A percentile compares a stretch with the other conserved stretches of the same genome.
These are phyloP conservation scores for Adineta ricciae DNA, from an alignment of 2,888 invertebrate genomes.

Conservation along the genomic window DNA sequence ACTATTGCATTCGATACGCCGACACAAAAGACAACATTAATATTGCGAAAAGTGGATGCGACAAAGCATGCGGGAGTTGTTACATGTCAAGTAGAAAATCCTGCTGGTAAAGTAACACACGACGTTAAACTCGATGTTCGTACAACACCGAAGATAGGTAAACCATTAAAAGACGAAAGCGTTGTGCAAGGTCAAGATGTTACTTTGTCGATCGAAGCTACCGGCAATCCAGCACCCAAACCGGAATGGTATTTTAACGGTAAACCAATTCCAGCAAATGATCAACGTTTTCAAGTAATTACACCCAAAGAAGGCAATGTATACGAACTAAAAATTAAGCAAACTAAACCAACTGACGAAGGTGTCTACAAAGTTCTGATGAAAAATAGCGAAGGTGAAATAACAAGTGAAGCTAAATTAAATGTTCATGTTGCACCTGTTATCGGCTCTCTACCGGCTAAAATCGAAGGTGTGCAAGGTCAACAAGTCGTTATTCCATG, in stretches of 20 bases:
- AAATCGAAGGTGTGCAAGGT: background rate
- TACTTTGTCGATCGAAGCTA: slow-evolving; percentile 20
- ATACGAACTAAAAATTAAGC: background rate
- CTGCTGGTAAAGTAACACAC: background rate
- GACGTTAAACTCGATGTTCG: background rate
- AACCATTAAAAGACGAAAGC: slow-evolving; percentile 24
- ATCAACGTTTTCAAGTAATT: background rate
- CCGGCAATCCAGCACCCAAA: slow-evolving; percentile 29
- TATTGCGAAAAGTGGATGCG: background rate
- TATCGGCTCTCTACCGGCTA: background rate
- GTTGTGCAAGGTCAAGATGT: slow-evolving; percentile 25
- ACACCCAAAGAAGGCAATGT: background rate
- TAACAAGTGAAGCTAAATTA: background rate
- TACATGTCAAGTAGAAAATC: slow-evolving; percentile 10
- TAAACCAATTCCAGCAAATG: slow-evolving; percentile 20
- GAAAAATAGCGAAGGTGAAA: background rate
- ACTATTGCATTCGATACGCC: background rate
- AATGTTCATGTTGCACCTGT: background rate
- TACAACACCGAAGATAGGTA: background rate
- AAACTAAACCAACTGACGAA: background rate
- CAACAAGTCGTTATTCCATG: background rate
- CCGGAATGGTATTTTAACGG: slow-evolving; percentile 31
- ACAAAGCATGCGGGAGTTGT: background rate
- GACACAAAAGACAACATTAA: background rate
- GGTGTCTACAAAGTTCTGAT: background rate